phyloP scores from a whole-genome alignment of 2,113 vertebrate species.

The Telmatochromis sp. region DNA sequence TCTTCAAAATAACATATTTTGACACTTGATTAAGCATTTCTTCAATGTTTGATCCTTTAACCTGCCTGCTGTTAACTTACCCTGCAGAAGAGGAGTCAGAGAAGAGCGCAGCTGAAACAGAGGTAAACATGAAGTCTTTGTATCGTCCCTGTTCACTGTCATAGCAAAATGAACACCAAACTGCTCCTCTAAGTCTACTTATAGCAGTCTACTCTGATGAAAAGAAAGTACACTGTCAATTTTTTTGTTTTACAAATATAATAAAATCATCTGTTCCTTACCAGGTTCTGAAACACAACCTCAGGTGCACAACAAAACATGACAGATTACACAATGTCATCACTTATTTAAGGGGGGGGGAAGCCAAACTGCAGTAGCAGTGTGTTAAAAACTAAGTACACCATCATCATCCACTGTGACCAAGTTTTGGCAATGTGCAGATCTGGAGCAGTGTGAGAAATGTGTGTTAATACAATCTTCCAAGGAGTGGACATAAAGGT shows the following conservation, averaged over 20 bases:
- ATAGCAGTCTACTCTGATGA: not conserved
- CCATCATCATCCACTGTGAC: not conserved
- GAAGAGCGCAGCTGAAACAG: not conserved
- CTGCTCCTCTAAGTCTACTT: not conserved
- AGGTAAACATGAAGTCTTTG: not conserved
- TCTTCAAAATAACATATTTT: not conserved
- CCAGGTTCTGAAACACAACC: not conserved
- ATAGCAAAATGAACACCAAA: not conserved
- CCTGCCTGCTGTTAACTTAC: not conserved
- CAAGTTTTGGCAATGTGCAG: not conserved
- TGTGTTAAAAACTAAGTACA: not conserved
- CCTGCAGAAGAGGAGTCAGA: not conserved
- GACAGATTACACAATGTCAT: not conserved
- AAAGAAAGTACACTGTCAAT: not conserved
- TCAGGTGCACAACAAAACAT: not conserved
- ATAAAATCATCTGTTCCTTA: not conserved
- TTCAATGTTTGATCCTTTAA: not conserved
- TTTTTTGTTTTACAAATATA: not conserved
- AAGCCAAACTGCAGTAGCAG: not conserved
- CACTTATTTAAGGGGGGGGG: rapidly evolving
- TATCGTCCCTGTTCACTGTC: not conserved
- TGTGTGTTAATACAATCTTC: not conserved
- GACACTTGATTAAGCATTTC: not conserved
- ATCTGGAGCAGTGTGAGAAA: not conserved
- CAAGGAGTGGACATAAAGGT: not conserved